Conservation (phyloP, 2,888 invertebrate species). For the Plagiodera versicolora region DNA sequence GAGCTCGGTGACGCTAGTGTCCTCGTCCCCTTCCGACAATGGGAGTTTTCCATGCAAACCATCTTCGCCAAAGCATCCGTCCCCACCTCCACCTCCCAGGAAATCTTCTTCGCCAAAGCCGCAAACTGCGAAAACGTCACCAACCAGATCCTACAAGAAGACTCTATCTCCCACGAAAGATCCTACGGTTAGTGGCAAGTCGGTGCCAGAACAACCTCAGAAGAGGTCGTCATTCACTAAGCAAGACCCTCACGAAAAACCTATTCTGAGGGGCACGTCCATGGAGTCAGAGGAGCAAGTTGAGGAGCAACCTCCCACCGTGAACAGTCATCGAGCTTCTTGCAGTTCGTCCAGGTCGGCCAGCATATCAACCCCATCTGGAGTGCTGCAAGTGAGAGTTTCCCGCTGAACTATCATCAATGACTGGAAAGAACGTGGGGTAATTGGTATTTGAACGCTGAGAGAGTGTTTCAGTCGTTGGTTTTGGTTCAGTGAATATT, state of each 20-base stretch:
- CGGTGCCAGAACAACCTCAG: slow-evolving; percentile 16
- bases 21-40: slow-evolving; percentile 59
- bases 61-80: slow-evolving; percentile 12
- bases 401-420: not conserved
- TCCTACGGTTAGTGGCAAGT: not conserved
- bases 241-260: slow-evolving; percentile 28
- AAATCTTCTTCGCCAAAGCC: slow-evolving; percentile 28
- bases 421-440: not conserved
- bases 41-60: slow-evolving; percentile 24
- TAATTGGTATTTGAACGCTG: too few relatives aligned
- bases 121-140: slow-evolving; percentile 15
- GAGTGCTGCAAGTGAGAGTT: slow-evolving; percentile 45
- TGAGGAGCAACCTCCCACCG: slow-evolving; percentile 35
- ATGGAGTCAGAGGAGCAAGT: slow-evolving; percentile 35
- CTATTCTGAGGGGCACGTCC: slow-evolving; percentile 31
- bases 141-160: slow-evolving; percentile 21
- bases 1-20: slow-evolving; percentile 73
- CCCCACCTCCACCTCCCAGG: slow-evolving; percentile 11
- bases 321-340: slow-evolving; percentile 45
- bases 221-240: slow-evolving; percentile 30
- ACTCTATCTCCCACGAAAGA: slow-evolving; percentile 26
- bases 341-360: slow-evolving; percentile 50
- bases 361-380: slow-evolving; percentile 48
- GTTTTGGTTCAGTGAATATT: not conserved
- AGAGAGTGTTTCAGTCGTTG: not conserved